Percentiles rank a stretch among this genome's conserved stretches.
Conservation (phyloP, 2,113 vertebrate genomes). For the Podiceps cristatus region DNA sequence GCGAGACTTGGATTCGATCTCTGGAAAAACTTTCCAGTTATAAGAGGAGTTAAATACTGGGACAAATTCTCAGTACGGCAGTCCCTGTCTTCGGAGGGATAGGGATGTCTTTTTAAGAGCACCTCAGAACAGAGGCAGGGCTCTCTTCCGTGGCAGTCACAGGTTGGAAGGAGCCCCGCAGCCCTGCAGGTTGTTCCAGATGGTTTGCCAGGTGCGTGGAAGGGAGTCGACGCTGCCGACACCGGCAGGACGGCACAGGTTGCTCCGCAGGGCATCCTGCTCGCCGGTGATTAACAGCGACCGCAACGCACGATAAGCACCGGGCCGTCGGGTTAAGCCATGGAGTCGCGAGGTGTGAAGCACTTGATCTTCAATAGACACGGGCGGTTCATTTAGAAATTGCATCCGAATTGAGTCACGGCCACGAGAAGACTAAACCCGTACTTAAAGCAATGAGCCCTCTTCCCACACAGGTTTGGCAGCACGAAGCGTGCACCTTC, state of each 20-base stretch:
- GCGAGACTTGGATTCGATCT: not conserved
- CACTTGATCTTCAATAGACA: not conserved
- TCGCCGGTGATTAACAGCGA: fast-evolving
- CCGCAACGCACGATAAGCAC: fast-evolving
- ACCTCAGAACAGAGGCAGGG: not conserved
- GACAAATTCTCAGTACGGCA: not conserved
- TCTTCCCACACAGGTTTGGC: not conserved
- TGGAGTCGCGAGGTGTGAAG: not conserved
- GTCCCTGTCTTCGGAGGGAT: fast-evolving
- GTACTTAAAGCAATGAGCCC: not conserved
- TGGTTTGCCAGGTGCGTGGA: not conserved
- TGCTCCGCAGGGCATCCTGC: not conserved
- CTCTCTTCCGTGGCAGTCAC: fast-evolving
- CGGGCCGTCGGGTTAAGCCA: fast-evolving
- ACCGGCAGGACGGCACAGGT: not conserved
- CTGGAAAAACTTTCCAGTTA: not conserved
- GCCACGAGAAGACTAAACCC: not conserved
- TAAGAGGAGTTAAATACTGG: not conserved
- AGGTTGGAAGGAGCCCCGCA: not conserved
- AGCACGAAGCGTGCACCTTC: not conserved
- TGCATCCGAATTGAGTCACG: not conserved
- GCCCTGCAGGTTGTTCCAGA: not conserved
- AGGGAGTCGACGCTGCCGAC: not conserved
- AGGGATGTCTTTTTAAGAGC: not conserved
- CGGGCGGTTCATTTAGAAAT: fast-evolving